A percentile compares a stretch with the other conserved stretches of the same genome.
These are phyloP conservation scores for Butastur rufipennis DNA, from an alignment of 2,113 vertebrate species.

Conservation along the genomic window DNA sequence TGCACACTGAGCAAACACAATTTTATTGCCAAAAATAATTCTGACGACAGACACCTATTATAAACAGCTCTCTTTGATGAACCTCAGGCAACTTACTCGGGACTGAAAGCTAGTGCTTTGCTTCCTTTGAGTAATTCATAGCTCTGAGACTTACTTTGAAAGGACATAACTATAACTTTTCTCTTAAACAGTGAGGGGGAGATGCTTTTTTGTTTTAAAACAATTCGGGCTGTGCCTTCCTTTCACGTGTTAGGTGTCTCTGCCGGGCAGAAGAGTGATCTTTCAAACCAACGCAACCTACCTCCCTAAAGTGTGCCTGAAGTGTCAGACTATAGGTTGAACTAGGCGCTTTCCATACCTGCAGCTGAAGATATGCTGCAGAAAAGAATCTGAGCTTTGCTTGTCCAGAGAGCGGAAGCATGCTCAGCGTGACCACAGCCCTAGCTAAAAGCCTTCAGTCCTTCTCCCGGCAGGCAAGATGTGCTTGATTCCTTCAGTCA, in stretches of 20 bases:
- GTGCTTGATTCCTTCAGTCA: background rate
- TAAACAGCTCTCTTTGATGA: background rate
- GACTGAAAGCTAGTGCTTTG: background rate
- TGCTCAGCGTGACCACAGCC: background rate
- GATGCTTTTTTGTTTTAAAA: background rate
- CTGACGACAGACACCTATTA: background rate
- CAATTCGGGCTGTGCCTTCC: background rate
- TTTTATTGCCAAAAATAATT: background rate
- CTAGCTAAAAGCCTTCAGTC: background rate
- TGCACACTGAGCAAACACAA: background rate
- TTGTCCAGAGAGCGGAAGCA: background rate
- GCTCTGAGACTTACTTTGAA: background rate
- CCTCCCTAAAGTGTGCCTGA: background rate
- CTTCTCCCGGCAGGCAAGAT: background rate
- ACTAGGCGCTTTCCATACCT: background rate
- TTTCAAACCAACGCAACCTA: background rate
- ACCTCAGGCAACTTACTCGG: background rate
- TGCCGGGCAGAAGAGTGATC: background rate
- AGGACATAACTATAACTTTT: background rate
- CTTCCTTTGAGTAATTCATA: background rate
- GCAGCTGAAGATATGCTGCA: background rate
- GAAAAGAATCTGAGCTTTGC: background rate
- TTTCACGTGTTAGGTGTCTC: background rate
- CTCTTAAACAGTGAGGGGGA: rapidly evolving
- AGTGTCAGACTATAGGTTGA: background rate